These are phyloP conservation scores for Hydropotes inermis DNA, from an alignment of 2,113 vertebrate species.

Conservation along the genomic window DNA sequence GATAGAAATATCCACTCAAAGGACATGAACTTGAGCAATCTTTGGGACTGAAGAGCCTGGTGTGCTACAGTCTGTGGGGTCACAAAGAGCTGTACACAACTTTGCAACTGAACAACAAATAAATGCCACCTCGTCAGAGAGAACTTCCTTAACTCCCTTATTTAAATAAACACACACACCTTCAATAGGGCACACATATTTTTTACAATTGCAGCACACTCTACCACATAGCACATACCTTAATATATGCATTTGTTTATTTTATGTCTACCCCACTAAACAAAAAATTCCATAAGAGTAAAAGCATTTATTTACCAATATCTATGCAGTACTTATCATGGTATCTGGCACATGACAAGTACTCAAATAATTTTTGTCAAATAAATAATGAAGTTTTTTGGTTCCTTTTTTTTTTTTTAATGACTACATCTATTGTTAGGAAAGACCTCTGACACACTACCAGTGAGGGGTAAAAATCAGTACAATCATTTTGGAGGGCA, in stretches of 20 bases:
- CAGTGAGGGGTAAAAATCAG: neutral
- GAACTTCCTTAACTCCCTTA: neutral
- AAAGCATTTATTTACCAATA: neutral
- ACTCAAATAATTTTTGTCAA: constrained; percentile 2
- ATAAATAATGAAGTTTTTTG: neutral
- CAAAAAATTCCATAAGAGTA: neutral
- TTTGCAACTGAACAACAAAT: neutral
- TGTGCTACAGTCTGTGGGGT: neutral
- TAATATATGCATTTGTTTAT: neutral
- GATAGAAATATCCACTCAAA: neutral
- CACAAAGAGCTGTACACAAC: neutral
- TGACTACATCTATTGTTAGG: neutral
- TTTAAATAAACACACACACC: neutral
- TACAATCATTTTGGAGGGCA: neutral
- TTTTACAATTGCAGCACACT: neutral
- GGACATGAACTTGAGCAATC: neutral
- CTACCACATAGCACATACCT: neutral
- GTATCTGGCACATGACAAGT: neutral
- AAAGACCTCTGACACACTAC: neutral
- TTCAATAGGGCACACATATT: neutral
- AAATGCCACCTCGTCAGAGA: neutral
- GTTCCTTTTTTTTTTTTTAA: neutral
- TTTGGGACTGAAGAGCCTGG: neutral
- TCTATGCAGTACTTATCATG: neutral
- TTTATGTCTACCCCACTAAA: neutral